Conservation (phyloP, 2,113 vertebrate genomes). For the Orthonyx spaldingii region DNA sequence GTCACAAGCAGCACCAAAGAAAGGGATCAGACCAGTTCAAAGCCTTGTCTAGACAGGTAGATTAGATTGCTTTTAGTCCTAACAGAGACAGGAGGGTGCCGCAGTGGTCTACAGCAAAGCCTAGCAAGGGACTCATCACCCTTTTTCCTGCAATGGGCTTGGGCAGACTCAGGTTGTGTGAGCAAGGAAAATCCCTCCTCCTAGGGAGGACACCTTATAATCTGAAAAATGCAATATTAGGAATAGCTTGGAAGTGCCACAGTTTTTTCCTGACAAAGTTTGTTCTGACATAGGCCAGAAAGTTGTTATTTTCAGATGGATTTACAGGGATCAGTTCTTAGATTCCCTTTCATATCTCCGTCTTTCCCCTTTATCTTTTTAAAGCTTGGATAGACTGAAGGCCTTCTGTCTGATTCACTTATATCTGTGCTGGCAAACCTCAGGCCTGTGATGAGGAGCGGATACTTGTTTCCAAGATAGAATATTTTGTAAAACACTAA, state of each 20-base stretch:
- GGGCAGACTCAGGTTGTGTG: neutral
- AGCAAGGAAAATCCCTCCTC: neutral
- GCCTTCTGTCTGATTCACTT: conserved; percentile 21
- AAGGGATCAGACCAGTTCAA: conserved; percentile 43
- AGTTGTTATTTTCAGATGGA: conserved; percentile 49
- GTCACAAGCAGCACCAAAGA: conserved; percentile 30
- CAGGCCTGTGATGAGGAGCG: neutral
- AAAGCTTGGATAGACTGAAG: conserved; percentile 46
- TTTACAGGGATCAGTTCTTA: conserved; percentile 40
- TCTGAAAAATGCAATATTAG: neutral
- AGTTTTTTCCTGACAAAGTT: neutral
- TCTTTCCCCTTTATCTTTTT: conserved; percentile 45
- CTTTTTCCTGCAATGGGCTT: neutral
- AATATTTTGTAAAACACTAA: neutral
- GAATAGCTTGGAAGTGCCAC: neutral
- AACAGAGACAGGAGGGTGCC: neutral
- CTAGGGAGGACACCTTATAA: neutral
- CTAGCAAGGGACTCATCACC: neutral
- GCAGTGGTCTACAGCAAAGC: neutral
- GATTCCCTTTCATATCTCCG: conserved; percentile 40
- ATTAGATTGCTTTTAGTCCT: conserved; percentile 53
- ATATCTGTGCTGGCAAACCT: neutral
- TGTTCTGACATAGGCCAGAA: conserved; percentile 11
- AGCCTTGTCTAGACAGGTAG: conserved; percentile 59
- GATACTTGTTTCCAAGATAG: neutral